Evolutionary conservation across 2,888 invertebrate species (phyloP).

Genomic region (Linnaemya tessellans): DNA sequence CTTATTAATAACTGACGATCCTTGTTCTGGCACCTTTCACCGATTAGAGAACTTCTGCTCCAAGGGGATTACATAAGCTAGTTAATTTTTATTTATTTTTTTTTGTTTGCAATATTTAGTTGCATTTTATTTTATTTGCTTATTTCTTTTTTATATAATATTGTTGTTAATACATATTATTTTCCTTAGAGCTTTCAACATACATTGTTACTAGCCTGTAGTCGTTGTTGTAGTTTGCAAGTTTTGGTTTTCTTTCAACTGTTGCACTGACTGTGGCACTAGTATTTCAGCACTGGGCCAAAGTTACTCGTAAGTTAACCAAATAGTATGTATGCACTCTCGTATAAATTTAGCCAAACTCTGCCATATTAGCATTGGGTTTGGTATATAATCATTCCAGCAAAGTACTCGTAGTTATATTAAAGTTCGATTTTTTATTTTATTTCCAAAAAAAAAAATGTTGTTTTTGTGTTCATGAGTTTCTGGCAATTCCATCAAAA

Average conservation of each 20-base stretch:
- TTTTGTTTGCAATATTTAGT: constrained; percentile 39
- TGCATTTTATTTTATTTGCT: constrained; percentile 54
- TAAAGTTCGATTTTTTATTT: constrained; percentile 52
- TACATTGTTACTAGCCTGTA: constrained; percentile 71
- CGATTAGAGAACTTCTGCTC: constrained; percentile 72
- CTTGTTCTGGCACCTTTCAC: background rate
- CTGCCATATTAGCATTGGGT: constrained; percentile 69
- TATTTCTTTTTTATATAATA: constrained; percentile 77
- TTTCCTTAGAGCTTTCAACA: constrained; percentile 76
- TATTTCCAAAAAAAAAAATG: constrained; percentile 16
- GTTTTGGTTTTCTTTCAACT: constrained; percentile 53
- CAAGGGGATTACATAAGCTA: constrained; percentile 79
- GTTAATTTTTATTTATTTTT: constrained; percentile 74
- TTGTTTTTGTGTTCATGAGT: constrained; percentile 56
- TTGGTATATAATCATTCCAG: constrained; percentile 65
- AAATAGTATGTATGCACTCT: constrained; percentile 25
- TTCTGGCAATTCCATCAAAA: constrained; percentile 67
- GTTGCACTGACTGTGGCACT: constrained; percentile 48
- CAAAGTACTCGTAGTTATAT: constrained; percentile 51
- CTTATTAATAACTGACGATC: no score
- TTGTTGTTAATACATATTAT: constrained; percentile 82
- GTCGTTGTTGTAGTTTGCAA: constrained; percentile 50
- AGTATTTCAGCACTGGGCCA: constrained; percentile 58
- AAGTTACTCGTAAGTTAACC: constrained; percentile 65
- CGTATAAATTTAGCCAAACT: constrained; percentile 35